These are phyloP conservation scores for Cynopterus sphinx DNA, from an alignment of 2,797 vertebrate species.

Conservation along the genomic window DNA sequence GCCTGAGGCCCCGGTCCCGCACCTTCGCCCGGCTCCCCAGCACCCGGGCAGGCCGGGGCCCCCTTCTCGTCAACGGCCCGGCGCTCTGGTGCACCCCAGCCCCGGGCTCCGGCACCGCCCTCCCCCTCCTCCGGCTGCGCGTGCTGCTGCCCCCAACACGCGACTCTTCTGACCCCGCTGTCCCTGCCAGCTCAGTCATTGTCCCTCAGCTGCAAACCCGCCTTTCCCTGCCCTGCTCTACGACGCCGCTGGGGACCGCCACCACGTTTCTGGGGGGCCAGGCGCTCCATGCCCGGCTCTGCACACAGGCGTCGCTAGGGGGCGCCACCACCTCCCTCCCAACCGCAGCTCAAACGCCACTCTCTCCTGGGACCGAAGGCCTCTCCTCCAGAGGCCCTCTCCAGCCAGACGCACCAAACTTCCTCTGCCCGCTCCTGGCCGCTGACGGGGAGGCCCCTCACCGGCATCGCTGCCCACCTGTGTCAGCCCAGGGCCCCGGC, in stretches of 20 bases:
- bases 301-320: neutral
- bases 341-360: neutral
- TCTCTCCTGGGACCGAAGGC: neutral
- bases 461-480: neutral
- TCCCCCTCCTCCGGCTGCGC: too few species aligned
- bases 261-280: neutral
- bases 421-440: neutral
- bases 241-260: neutral
- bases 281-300: neutral
- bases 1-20: neutral
- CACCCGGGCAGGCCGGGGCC: neutral
- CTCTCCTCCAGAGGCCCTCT: neutral
- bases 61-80: neutral
- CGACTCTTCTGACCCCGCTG: neutral
- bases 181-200: neutral
- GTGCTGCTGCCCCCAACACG: neutral
- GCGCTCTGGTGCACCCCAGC: neutral
- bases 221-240: neutral
- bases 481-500: neutral
- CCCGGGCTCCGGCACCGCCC: neutral
- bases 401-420: neutral
- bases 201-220: neutral
- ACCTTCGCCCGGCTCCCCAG: neutral
- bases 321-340: neutral
- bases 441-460: neutral